Base-by-base conservation (phyloP, 2,113 vertebrate genomes). In the Hemicordylus capensis region DNA sequence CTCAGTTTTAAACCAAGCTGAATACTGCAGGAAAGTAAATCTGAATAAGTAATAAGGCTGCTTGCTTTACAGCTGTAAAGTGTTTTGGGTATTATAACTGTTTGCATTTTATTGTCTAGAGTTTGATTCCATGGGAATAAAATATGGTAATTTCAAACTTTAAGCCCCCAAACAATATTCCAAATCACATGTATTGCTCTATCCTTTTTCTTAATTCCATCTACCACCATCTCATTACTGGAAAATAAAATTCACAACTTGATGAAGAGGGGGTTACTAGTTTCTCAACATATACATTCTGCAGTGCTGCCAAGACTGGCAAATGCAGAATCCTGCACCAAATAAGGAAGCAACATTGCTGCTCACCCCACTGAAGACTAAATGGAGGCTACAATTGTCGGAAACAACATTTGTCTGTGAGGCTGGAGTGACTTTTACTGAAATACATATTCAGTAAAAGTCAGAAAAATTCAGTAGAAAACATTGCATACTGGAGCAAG, bases 41-140 rank as follows among this genome's bases (percentile, higher is more conserved):
- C 61, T 90, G 89, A 90, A 90, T 90, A 89, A 81, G 87, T 88
- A 88, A 90, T 88, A 88, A 90, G 84, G 84, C 70, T 84, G 76
- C 83, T 88, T 86, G 54, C 82, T 88, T 86, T 80, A 85, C 80
- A 70, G 79, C 86, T 84, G 61, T 87, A 80, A 83, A 84, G 87
- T 86, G 80, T 69, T 84, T 89, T 83, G 81, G 76, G 46, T 88
- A 69, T 59, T 56, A 81, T 67, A 83, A 70, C 77, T 83, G 81
- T 88, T 80, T 90, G 64, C 58, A 67, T 90, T 84, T 84, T 84
- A 84, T n/a, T 84, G 83, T 84, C 83, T 76, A 37, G 83, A 54
- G 46, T 76, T 84, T 84, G 74, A 54, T 84, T 76, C 37, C 83
- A 56, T 56, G 83, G 73, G 74, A 76, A 76, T 84, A 84, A 84